Conservation (phyloP, 92 coral and sea anemone species). For the Paragorgia papillata region DNA sequence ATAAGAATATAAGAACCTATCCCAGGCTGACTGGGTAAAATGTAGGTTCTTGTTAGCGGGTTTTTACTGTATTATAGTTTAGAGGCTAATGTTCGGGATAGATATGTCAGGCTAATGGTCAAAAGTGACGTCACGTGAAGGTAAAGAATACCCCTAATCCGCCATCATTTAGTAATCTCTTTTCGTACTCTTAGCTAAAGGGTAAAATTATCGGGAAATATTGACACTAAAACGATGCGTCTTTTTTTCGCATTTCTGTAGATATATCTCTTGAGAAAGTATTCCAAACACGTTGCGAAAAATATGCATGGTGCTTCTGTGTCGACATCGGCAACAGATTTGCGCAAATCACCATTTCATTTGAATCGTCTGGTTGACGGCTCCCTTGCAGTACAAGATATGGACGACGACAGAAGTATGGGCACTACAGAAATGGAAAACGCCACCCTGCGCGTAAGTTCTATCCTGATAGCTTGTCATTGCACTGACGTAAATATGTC, state of each 20-base stretch:
- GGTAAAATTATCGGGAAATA: background rate
- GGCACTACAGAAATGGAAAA: background rate
- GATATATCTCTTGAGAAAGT: constrained; percentile 20
- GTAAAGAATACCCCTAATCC: too few species aligned
- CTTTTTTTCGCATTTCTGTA: background rate
- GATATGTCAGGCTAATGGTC: too few species aligned
- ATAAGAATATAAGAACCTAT: too few species aligned
- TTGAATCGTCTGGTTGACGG: constrained; percentile 38
- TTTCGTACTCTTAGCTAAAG: too few species aligned
- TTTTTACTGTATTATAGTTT: too few species aligned
- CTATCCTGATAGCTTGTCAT: background rate
- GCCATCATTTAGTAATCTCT: too few species aligned
- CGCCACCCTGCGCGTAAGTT: constrained; percentile 13
- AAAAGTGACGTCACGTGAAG: too few species aligned
- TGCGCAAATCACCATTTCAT: constrained; percentile 39
- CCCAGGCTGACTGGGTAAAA: too few species aligned
- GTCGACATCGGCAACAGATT: constrained; percentile 1
- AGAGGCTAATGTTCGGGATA: too few species aligned
- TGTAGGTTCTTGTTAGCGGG: too few species aligned
- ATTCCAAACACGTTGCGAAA: background rate
- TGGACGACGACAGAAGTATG: constrained; percentile 14
- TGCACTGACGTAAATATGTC: too few species aligned
- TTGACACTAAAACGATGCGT: constrained; percentile 10
- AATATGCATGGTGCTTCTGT: background rate
- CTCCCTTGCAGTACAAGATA: constrained; percentile 11